Percentiles rank a stretch among this genome's conserved stretches.
These are phyloP conservation scores for Aphidoletes aphidimyza DNA, from an alignment of 2,888 invertebrate species.

Conservation along the genomic window DNA sequence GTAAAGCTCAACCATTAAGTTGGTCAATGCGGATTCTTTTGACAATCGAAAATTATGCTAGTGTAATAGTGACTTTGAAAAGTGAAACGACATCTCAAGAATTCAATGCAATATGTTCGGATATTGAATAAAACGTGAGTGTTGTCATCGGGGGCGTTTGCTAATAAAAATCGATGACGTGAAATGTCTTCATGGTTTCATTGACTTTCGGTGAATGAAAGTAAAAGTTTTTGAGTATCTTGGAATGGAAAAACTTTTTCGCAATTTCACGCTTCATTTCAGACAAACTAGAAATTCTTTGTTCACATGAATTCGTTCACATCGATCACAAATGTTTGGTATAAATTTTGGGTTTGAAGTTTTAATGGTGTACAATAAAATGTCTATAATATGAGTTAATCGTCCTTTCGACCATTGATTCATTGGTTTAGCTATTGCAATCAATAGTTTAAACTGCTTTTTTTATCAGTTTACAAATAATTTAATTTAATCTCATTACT, in stretches of 20 bases:
- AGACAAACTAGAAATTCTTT: background rate
- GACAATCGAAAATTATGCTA: too few species aligned
- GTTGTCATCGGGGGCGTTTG: background rate
- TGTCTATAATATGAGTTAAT: background rate
- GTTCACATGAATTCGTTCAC: background rate
- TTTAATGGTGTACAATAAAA: conserved; percentile 17
- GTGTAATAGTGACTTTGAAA: too few species aligned
- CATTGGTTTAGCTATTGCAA: background rate
- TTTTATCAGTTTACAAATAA: too few species aligned
- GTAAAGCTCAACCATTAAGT: too few species aligned
- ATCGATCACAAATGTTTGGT: background rate
- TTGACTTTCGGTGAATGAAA: background rate
- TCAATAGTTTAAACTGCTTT: background rate
- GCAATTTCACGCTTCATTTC: conserved; percentile 19
- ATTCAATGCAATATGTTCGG: background rate
- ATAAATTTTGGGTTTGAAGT: conserved; percentile 11
- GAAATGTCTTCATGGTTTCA: background rate
- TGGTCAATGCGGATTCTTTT: too few species aligned
- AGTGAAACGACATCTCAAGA: background rate
- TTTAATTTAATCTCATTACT: background rate
- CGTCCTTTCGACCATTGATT: conserved; percentile 3
- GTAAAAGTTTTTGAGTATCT: too few species aligned
- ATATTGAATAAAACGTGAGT: background rate
- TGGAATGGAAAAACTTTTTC: conserved; percentile 40
- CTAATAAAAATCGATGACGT: conserved; percentile 17